Percentiles rank a stretch among this genome's conserved stretches.
phyloP scores from a whole-genome alignment of 2,797 vertebrate species.

The Pyrocephalus nanus region DNA sequence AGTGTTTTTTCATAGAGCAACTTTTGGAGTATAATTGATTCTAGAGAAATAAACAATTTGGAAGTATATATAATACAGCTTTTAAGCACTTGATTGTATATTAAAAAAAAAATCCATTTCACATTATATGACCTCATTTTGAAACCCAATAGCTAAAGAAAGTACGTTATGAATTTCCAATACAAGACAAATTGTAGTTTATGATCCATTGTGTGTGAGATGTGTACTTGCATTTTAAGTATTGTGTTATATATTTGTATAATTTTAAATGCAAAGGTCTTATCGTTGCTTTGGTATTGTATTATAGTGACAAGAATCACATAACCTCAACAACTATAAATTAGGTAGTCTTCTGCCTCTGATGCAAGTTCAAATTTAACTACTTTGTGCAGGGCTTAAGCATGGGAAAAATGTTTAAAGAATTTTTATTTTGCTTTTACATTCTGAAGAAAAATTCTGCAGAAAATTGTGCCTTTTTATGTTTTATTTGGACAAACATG shows the following conservation, averaged over 20 bases:
- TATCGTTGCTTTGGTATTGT: conserved; percentile 54
- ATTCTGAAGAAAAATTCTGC: neutral
- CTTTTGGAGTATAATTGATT: conserved; percentile 65
- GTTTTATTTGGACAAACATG: neutral
- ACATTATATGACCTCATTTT: conserved; percentile 74
- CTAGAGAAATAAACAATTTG: conserved; percentile 64
- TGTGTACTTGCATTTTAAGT: conserved; percentile 62
- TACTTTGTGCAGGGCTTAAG: neutral
- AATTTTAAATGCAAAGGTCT: conserved; percentile 51
- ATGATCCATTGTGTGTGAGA: conserved; percentile 50
- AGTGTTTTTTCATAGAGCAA: conserved; percentile 47
- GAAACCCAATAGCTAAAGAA: conserved; percentile 62
- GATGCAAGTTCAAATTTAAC: neutral
- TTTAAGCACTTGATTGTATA: conserved; percentile 67
- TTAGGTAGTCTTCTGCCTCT: neutral
- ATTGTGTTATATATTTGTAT: conserved; percentile 1
- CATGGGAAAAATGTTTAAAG: neutral
- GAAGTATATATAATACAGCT: conserved; percentile 44
- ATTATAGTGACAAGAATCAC: neutral
- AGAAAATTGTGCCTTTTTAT: neutral
- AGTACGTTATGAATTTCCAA: conserved; percentile 69
- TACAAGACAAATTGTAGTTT: conserved; percentile 64
- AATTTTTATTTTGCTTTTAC: neutral
- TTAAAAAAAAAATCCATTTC: conserved; percentile 71
- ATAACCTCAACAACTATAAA: conserved; percentile 6